Evolutionary conservation across 2,888 invertebrate genomes (phyloP).

Genomic region (Xanthorhoe designata): DNA sequence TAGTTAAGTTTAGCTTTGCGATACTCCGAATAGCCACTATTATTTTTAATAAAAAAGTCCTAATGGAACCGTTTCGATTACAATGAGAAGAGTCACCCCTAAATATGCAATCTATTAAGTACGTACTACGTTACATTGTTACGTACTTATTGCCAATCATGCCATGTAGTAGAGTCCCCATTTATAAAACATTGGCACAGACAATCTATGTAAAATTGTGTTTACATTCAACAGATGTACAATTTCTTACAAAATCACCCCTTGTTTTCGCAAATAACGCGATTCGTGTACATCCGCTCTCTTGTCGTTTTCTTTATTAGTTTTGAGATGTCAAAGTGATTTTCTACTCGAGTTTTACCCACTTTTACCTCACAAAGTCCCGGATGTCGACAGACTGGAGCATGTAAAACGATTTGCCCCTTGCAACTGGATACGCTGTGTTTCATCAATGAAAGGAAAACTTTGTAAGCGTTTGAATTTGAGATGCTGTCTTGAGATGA

Average conservation of each 20-base stretch:
- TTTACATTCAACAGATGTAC: slow-evolving; percentile 19
- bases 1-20: too few species aligned
- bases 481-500: too few species aligned
- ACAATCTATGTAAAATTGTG: not conserved
- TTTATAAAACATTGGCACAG: not conserved
- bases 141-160: too few species aligned
- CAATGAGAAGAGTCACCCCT: too few species aligned
- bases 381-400: slow-evolving; percentile 15
- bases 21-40: too few species aligned
- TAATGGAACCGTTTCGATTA: too few species aligned
- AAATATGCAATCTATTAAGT: too few species aligned
- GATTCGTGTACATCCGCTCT: slow-evolving; percentile 23
- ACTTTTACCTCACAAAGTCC: slow-evolving; percentile 25
- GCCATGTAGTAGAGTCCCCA: too few species aligned
- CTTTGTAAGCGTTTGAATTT: not conserved
- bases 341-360: slow-evolving; percentile 30
- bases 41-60: too few species aligned
- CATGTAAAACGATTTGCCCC: slow-evolving; percentile 5
- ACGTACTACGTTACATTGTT: too few species aligned
- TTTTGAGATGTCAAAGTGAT: slow-evolving; percentile 37
- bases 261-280: slow-evolving; percentile 31
- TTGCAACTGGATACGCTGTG: not conserved
- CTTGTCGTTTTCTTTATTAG: slow-evolving; percentile 29
- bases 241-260: slow-evolving; percentile 13
- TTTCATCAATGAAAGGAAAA: not conserved